Evolutionary conservation across 2,888 invertebrate genomes (phyloP).

Genomic region (Sarcophaga subvicina): DNA sequence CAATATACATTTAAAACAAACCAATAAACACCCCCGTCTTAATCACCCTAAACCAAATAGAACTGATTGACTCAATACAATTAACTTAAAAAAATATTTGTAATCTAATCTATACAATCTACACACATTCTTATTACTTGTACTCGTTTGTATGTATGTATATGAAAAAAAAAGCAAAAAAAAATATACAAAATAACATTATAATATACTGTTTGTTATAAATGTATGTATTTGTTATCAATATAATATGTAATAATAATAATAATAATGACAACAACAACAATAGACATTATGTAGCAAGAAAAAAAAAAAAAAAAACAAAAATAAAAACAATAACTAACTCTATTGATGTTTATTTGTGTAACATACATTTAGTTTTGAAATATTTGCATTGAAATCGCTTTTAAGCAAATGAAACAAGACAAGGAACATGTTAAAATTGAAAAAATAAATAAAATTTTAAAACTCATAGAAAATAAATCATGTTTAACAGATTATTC

Average conservation of each 20-base stretch:
- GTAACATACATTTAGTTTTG: constrained; percentile 32
- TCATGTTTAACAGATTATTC: too few relatives aligned
- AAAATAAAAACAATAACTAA: not conserved
- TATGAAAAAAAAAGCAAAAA: not conserved
- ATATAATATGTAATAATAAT: not conserved
- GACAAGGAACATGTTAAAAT: not conserved
- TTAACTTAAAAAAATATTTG: constrained; percentile 9
- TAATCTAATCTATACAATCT: constrained; percentile 24
- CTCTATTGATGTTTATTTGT: constrained; percentile 32
- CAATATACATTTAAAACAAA: not conserved
- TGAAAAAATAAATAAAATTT: not conserved
- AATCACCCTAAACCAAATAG: constrained; percentile 3
- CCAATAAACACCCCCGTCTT: not conserved
- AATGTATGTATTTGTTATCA: constrained; percentile 35
- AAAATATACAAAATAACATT: too few relatives aligned
- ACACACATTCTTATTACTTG: not conserved
- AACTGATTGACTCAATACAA: constrained; percentile 23
- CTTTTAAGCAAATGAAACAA: constrained; percentile 9
- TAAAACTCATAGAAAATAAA: not conserved
- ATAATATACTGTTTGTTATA: not conserved
- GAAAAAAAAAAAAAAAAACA: not conserved
- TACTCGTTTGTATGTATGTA: constrained; percentile 22
- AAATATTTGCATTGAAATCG: constrained; percentile 11
- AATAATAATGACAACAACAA: too few relatives aligned
- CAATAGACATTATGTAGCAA: not conserved